Conservation (phyloP, 2,113 vertebrate genomes). For the Antechinus flavipes region DNA sequence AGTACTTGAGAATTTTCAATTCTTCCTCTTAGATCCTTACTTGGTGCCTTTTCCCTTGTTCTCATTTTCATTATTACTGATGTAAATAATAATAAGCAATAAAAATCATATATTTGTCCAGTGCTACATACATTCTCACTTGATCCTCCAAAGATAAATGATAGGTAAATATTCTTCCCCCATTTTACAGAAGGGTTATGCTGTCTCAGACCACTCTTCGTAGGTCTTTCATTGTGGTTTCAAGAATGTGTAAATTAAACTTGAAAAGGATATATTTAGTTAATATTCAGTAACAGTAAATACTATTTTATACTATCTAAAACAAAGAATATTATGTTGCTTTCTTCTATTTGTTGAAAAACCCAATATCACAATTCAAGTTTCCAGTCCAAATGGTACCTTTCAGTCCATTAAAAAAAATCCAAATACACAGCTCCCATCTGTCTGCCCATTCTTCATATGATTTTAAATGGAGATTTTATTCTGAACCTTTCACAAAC, state of each 20-base stretch:
- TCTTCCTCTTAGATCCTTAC: conserved; percentile 18
- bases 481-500: conserved; percentile 73
- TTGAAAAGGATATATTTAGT: conserved; percentile 42
- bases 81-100: not conserved
- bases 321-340: not conserved
- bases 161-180: conserved; percentile 9
- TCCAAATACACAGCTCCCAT: conserved; percentile 43
- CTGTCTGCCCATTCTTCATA: conserved; percentile 31
- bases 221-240: conserved; percentile 22
- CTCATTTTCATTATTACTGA: not conserved
- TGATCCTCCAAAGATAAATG: conserved; percentile 19
- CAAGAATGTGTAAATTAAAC: conserved; percentile 55
- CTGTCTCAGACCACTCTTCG: not conserved
- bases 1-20: conserved; percentile 35
- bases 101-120: not conserved
- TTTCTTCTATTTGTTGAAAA: conserved; percentile 21
- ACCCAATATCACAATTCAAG: not conserved
- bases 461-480: conserved; percentile 72
- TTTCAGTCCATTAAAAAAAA: conserved; percentile 32
- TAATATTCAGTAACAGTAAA: conserved; percentile 50
- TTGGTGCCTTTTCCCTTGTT: not conserved
- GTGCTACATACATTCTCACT: not conserved
- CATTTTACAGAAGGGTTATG: conserved; percentile 32
- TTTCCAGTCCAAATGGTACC: conserved; percentile 21
- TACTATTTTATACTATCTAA: conserved; percentile 13